Percentiles rank a stretch among this genome's conserved stretches.
phyloP scores from a whole-genome alignment of 2,113 vertebrate species.

The Labrus mixtus region DNA sequence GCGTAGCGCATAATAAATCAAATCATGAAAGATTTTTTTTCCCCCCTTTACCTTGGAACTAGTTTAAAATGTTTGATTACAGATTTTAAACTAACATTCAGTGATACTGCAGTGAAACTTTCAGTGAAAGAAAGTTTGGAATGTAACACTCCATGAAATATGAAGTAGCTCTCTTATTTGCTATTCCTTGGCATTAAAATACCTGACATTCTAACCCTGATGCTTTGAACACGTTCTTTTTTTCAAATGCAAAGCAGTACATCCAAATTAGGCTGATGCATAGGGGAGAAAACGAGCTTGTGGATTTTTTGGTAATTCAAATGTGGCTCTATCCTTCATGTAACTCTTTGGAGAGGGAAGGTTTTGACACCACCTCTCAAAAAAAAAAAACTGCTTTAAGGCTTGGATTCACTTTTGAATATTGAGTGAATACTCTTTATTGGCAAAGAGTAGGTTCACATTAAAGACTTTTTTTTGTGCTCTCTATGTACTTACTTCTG shows the following conservation, averaged over 20 bases:
- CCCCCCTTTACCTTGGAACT: too few relatives aligned
- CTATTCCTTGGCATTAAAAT: conserved; percentile 1
- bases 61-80: not conserved
- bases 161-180: not conserved
- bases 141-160: not conserved
- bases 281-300: not conserved
- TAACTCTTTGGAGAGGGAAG: not conserved
- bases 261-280: conserved; percentile 15
- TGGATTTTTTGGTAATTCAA: not conserved
- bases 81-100: not conserved
- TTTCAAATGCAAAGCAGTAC: conserved; percentile 18
- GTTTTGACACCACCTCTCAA: conserved; percentile 1
- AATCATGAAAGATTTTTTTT: too few relatives aligned
- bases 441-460: not conserved
- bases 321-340: not conserved
- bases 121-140: not conserved
- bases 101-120: not conserved
- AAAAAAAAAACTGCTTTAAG: not conserved
- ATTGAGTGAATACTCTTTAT: too few relatives aligned
- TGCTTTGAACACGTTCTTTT: not conserved
- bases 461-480: not conserved
- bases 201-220: conserved; percentile 17
- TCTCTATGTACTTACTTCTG: not conserved
- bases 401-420: not conserved
- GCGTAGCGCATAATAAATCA: too few relatives aligned